Conservation (phyloP, 1,140 invertebrate genomes). For the Lerema accius region DNA sequence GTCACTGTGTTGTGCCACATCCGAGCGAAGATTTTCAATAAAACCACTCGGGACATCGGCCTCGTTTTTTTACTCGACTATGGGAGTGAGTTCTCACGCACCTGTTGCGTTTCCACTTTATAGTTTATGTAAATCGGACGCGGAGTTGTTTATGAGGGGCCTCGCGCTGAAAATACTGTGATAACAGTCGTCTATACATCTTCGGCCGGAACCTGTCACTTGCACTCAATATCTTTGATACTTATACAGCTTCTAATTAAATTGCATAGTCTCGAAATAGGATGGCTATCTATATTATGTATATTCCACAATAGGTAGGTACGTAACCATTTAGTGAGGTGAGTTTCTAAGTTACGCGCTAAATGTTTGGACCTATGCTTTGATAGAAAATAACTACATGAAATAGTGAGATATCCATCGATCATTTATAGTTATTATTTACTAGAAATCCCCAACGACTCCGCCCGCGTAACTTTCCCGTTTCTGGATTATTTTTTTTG, state of each 20-base stretch:
- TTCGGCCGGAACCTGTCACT: neutral
- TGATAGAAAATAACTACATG: no score
- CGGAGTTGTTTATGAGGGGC: slow-evolving; percentile 24
- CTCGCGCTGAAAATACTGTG: slow-evolving; percentile 13
- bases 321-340: no score
- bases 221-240: neutral
- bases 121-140: slow-evolving; percentile 43
- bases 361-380: no score
- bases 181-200: slow-evolving; percentile 16
- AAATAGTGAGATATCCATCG: no score
- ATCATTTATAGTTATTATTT: no score
- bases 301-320: no score
- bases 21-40: slow-evolving; percentile 70
- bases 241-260: neutral
- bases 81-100: slow-evolving; percentile 66
- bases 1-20: slow-evolving; percentile 67
- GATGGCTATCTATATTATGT: no score
- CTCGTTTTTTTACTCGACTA: slow-evolving; percentile 54
- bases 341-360: no score
- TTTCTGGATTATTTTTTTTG: no score
- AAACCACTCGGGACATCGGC: slow-evolving; percentile 63
- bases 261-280: no score
- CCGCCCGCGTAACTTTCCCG: no score
- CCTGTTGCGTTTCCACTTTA: slow-evolving; percentile 58
- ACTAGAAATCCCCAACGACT: no score